phyloP scores from a whole-genome alignment of 2,888 invertebrate species.

The Chymomyza fuscimana region DNA sequence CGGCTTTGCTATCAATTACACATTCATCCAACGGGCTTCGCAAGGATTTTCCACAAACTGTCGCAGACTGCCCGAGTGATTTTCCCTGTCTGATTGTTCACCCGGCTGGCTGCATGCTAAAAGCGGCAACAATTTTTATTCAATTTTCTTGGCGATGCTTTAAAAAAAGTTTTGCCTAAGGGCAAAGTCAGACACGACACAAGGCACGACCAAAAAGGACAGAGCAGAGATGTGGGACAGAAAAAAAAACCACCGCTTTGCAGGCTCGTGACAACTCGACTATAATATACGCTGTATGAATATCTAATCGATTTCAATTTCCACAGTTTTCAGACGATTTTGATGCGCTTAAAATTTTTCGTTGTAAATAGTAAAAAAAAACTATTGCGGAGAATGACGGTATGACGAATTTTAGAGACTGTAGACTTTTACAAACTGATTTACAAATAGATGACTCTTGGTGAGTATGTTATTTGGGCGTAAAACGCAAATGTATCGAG shows the following conservation, averaged over 20 bases:
- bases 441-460: too few species aligned
- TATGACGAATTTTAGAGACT: too few species aligned
- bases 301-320: too few species aligned
- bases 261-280: too few species aligned
- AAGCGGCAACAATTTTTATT: slow-evolving; percentile 64
- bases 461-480: too few species aligned
- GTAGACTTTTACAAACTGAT: too few species aligned
- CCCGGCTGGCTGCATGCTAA: slow-evolving; percentile 16
- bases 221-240: slow-evolving; percentile 13
- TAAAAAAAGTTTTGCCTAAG: slow-evolving; percentile 41
- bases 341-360: too few species aligned
- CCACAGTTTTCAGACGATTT: too few species aligned
- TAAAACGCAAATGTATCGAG: too few species aligned
- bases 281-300: too few species aligned
- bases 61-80: slow-evolving; percentile 15
- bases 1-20: slow-evolving; percentile 65
- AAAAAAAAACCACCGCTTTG: slow-evolving; percentile 23
- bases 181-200: slow-evolving; percentile 8
- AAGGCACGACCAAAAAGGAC: not conserved
- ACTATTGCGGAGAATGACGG: too few species aligned
- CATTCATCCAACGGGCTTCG: slow-evolving; percentile 61
- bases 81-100: not conserved
- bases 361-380: too few species aligned
- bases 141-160: slow-evolving; percentile 54
- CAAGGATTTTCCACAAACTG: slow-evolving; percentile 50